Evolutionary conservation across 2,797 vertebrate genomes (phyloP).

Genomic region (Karalla daura): DNA sequence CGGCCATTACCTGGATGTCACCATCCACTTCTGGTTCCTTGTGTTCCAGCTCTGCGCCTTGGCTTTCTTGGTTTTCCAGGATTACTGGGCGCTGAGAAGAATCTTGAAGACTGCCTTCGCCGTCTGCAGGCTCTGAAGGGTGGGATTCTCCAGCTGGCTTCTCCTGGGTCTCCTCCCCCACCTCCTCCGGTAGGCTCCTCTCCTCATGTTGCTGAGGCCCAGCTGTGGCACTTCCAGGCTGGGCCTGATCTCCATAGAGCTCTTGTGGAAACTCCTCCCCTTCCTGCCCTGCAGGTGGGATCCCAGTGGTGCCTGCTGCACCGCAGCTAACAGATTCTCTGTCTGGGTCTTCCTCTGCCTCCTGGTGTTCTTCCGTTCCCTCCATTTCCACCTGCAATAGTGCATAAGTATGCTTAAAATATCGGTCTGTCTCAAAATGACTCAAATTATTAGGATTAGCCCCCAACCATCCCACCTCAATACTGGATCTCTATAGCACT

Average conservation of each 20-base stretch:
- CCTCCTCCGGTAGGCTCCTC: slow-evolving; percentile 33
- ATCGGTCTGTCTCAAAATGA: slow-evolving; percentile 14
- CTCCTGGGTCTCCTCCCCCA: slow-evolving; percentile 41
- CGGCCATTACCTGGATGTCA: slow-evolving; percentile 47
- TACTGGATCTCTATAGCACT: neutral
- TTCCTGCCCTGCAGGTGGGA: slow-evolving; percentile 21
- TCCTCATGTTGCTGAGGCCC: slow-evolving; percentile 38
- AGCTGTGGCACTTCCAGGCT: slow-evolving; percentile 18
- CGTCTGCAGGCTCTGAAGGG: slow-evolving; percentile 43
- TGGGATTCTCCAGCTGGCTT: slow-evolving; percentile 42
- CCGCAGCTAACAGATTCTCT: slow-evolving; percentile 1
- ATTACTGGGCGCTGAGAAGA: slow-evolving; percentile 37
- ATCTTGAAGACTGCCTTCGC: slow-evolving; percentile 40
- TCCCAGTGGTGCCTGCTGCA: slow-evolving; percentile 19
- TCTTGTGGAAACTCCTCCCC: slow-evolving; percentile 31
- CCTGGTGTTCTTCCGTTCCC: slow-evolving; percentile 4
- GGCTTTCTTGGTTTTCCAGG: slow-evolving; percentile 42
- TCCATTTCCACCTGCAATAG: slow-evolving; percentile 71
- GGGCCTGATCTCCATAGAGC: slow-evolving; percentile 27
- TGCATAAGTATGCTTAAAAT: slow-evolving; percentile 21
- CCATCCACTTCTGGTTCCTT: slow-evolving; percentile 33
- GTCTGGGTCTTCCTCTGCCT: slow-evolving; percentile 23
- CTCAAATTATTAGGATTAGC: neutral
- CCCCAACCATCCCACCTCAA: neutral
- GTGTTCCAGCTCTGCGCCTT: slow-evolving; percentile 48